These are phyloP conservation scores for Luscinia luscinia DNA, from an alignment of 2,797 vertebrate species.

Conservation along the genomic window DNA sequence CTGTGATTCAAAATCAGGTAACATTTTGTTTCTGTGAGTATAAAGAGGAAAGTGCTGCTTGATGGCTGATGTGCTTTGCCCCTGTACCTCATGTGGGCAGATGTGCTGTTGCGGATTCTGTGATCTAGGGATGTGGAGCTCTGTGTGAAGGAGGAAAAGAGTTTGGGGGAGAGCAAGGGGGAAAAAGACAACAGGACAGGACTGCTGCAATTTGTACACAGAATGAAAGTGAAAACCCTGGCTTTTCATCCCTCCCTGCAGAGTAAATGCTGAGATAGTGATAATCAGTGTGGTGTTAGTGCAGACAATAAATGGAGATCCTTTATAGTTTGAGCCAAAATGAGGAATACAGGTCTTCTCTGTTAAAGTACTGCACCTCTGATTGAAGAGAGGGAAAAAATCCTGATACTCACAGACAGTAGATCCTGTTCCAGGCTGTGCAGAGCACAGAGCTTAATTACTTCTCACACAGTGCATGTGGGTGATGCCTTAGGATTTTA, in stretches of 20 bases:
- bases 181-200: accelerated
- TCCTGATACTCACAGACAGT: not conserved
- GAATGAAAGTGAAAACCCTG: not conserved
- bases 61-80: not conserved
- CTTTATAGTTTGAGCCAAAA: not conserved
- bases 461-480: not conserved
- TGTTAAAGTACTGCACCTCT: not conserved
- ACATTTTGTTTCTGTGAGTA: not conserved
- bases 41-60: not conserved
- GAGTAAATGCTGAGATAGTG: not conserved
- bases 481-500: not conserved
- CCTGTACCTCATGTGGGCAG: not conserved
- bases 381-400: not conserved
- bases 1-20: not conserved
- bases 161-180: not conserved
- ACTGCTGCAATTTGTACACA: not conserved
- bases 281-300: not conserved
- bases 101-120: not conserved
- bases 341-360: not conserved
- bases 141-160: not conserved
- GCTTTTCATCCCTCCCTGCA: not conserved
- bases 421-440: not conserved
- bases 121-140: not conserved
- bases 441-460: not conserved
- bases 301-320: not conserved